phyloP scores from a whole-genome alignment of 2,113 vertebrate genomes.

The Aegypius monachus region DNA sequence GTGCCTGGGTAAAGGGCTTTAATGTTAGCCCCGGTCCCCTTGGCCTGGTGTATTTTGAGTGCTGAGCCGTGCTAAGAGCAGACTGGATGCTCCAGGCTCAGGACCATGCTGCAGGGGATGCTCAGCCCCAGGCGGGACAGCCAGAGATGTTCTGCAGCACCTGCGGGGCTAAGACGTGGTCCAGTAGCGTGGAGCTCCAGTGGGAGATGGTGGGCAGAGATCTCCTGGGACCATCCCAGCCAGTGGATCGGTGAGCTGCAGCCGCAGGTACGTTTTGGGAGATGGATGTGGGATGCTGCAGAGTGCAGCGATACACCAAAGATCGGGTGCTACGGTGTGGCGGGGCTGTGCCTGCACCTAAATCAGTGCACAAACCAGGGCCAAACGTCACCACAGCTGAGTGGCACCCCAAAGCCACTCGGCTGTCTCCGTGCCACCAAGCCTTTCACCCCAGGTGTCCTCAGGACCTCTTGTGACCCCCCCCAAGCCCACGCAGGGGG shows the following conservation, averaged over 20 bases:
- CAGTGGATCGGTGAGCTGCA: not conserved
- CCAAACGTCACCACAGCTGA: not conserved
- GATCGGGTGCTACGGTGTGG: fast-evolving
- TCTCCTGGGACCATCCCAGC: fast-evolving
- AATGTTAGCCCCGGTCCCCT: fast-evolving
- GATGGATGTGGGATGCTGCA: not conserved
- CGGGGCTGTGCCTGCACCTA: not conserved
- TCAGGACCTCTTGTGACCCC: not conserved
- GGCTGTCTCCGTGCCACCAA: not conserved
- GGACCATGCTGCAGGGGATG: fast-evolving
- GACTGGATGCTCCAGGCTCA: not conserved
- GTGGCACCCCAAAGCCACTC: not conserved
- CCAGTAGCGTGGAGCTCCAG: fast-evolving
- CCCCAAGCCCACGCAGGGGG: not conserved
- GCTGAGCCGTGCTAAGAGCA: not conserved
- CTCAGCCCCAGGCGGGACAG: fast-evolving
- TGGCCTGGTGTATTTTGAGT: not conserved
- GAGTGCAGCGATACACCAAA: fast-evolving
- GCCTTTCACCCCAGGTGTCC: not conserved
- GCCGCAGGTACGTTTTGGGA: not conserved
- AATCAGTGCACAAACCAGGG: not conserved
- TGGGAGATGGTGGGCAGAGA: not conserved
- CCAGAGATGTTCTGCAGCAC: not conserved
- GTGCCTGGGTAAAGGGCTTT: not conserved
- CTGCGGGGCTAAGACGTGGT: fast-evolving